A percentile compares a stretch with the other conserved stretches of the same genome.
Conservation (phyloP, 2,113 vertebrate genomes). For the Piprites chloris region DNA sequence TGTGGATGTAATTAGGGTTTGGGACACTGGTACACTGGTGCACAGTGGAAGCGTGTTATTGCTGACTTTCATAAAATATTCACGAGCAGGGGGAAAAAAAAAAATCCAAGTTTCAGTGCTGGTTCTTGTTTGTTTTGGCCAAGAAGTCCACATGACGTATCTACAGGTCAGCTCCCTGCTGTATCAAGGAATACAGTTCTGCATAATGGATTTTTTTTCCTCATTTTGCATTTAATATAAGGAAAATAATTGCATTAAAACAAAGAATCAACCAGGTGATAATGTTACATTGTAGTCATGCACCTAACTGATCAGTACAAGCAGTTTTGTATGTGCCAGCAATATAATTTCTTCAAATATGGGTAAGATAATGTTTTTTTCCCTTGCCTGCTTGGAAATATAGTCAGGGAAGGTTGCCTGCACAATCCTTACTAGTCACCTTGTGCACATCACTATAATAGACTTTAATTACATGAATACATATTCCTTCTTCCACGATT, state of each 20-base stretch:
- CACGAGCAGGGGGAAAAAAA: neutral
- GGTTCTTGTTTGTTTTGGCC: neutral
- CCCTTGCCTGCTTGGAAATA: neutral
- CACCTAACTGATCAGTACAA: neutral
- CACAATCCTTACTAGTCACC: neutral
- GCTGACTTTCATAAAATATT: neutral
- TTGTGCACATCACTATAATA: neutral
- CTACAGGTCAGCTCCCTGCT: neutral
- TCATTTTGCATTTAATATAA: neutral
- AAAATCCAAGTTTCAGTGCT: neutral
- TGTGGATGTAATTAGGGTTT: neutral
- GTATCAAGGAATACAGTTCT: neutral
- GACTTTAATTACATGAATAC: neutral
- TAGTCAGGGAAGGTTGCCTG: neutral
- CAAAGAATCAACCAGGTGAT: neutral
- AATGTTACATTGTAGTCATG: neutral
- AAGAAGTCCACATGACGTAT: neutral
- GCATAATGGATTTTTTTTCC: neutral
- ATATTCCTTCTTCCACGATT: neutral
- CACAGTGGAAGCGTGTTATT: neutral
- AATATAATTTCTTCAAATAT: neutral
- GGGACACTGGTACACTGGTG: neutral
- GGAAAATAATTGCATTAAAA: neutral
- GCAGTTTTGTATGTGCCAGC: neutral
- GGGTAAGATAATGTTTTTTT: neutral